A percentile compares a stretch with the other conserved stretches of the same genome.
Evolutionary conservation across 2,113 vertebrate genomes (phyloP).

Genomic region (Motacilla tschutschensis): DNA sequence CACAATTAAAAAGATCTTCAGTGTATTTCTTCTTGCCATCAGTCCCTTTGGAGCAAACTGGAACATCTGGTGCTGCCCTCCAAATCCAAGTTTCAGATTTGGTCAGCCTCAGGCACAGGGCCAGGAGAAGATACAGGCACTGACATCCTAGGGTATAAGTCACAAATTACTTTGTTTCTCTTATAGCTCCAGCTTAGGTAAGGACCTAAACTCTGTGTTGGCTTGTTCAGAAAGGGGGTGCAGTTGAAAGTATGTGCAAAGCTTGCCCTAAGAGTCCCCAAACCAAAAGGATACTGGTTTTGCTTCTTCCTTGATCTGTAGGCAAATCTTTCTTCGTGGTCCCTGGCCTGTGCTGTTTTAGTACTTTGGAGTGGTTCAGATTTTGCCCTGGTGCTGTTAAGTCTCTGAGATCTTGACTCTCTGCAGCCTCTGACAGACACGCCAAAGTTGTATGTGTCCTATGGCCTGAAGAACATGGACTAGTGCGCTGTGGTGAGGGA

Average conservation of each 20-base stretch:
- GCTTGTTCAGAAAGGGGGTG: not conserved
- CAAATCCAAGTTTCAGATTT: not conserved
- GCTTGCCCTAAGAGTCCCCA: not conserved
- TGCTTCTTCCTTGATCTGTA: not conserved
- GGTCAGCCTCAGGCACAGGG: rapidly evolving
- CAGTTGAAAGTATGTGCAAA: not conserved
- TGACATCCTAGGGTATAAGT: rapidly evolving
- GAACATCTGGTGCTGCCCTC: not conserved
- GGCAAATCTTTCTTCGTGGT: not conserved
- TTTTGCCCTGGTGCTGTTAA: not conserved
- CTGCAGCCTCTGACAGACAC: not conserved
- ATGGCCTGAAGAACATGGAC: not conserved
- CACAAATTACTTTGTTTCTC: not conserved
- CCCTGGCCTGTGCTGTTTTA: not conserved
- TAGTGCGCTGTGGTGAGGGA: not conserved
- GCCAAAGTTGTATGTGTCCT: not conserved
- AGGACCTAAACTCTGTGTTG: not conserved
- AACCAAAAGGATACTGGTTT: not conserved
- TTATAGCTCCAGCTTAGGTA: not conserved
- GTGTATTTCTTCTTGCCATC: not conserved
- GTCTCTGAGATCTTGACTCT: not conserved
- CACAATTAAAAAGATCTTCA: not conserved
- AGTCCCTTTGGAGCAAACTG: not conserved
- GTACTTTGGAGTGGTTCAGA: not conserved
- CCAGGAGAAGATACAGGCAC: not conserved